These are phyloP conservation scores for Zapornia atra DNA, from an alignment of 2,113 vertebrate species.

Conservation along the genomic window DNA sequence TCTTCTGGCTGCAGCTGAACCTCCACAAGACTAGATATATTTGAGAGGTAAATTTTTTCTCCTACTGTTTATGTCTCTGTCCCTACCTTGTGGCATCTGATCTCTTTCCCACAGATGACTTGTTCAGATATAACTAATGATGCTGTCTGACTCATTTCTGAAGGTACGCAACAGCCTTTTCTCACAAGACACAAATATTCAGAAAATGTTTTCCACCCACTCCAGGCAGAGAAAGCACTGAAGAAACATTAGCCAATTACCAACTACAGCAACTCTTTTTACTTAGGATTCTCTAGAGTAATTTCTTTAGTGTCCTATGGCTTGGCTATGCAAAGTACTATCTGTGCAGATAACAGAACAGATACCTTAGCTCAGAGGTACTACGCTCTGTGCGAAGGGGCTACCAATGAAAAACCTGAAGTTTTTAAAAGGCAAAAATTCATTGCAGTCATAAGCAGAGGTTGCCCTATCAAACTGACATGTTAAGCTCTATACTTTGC, in stretches of 20 bases:
- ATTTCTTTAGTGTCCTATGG: not conserved
- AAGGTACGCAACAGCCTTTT: not conserved
- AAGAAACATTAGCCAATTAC: not conserved
- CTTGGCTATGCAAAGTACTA: not conserved
- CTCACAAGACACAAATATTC: not conserved
- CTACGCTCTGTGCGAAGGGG: not conserved
- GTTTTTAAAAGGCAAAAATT: not conserved
- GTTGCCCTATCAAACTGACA: not conserved
- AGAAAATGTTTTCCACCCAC: not conserved
- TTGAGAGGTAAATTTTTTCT: not conserved
- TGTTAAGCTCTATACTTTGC: not conserved
- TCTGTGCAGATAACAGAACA: not conserved
- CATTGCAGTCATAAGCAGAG: not conserved
- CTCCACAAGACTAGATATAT: not conserved
- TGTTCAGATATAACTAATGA: slow-evolving; percentile 1
- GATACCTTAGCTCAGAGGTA: not conserved
- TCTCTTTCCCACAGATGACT: not conserved
- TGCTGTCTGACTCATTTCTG: not conserved
- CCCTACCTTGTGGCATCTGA: not conserved
- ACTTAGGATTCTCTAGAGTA: not conserved
- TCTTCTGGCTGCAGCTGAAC: not conserved
- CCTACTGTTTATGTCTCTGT: not conserved
- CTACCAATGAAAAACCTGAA: not conserved
- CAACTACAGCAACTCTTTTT: not conserved
- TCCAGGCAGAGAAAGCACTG: not conserved